Base-by-base conservation (phyloP, 2,888 invertebrate genomes). In the Eustalomyia histrio region DNA sequence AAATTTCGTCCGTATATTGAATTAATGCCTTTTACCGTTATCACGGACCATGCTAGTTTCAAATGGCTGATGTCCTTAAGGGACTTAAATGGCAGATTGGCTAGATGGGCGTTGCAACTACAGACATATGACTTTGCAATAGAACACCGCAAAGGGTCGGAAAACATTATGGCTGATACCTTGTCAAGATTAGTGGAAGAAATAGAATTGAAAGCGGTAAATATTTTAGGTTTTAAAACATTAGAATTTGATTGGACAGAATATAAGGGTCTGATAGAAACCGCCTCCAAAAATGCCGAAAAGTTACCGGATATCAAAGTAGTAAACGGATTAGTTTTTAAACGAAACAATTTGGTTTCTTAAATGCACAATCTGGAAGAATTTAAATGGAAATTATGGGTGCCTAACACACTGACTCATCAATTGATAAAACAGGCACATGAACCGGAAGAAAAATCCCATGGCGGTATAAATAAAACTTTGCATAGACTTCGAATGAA, bases 1-100 rank as follows among this genome's bases (percentile, higher is more conserved):
- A 72, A 57, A 10, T 80, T 80, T 29, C 52, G 78, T 0, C 57
- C 69, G 0, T 80, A 80, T 39, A 67, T 80, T 8, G 76, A 82
- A 60, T 60, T 39, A 9, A 63, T 55, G 67, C 14, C 55, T 16
- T 74, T 74, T 33, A 57, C 71, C 2, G 24, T 75, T 1, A 57
- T 69, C 2, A 69, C 68, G 1, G 68, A 68, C 43, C 57, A 68
- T 24, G 39, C 68, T 1, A 39, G 39, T 6, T 12, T 68, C 9
- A 57, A 68, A 24, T 58, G 68, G 68, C n/a, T 68, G 7, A 68
- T 68, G 68, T 43, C 68, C 12, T 12, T 68, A 12, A 68, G 57
- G 17, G 68, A 68, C 16, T 14, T 68, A 17, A 68, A 43, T 5
- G 68, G 58, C 0, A 18, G 68, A 10, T 29, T 68, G 8, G 74